Percentiles rank a stretch among this genome's conserved stretches.
phyloP scores from a whole-genome alignment of 2,888 invertebrate genomes.

The Drosophila peninsularis region DNA sequence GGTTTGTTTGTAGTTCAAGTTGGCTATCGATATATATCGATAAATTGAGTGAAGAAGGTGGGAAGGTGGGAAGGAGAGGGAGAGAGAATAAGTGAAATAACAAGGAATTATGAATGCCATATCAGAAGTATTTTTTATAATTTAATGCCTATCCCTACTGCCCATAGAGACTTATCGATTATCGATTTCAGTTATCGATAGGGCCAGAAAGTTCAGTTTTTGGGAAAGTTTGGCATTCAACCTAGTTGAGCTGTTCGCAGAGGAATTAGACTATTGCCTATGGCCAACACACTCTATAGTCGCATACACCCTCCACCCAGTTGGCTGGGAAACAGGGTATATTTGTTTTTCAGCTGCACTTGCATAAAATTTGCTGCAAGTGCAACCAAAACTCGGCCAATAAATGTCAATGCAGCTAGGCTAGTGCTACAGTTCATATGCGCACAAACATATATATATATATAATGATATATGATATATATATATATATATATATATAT shows the following conservation, averaged over 20 bases:
- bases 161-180: background rate
- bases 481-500: background rate
- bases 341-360: constrained; percentile 62
- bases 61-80: background rate
- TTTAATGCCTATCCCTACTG: too few species aligned
- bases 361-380: constrained; percentile 69
- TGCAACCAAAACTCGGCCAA: constrained; percentile 62
- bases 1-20: background rate
- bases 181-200: background rate
- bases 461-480: too few species aligned
- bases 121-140: too few species aligned
- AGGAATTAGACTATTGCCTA: background rate
- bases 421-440: background rate
- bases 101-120: too few species aligned
- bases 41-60: background rate
- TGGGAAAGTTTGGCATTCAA: background rate
- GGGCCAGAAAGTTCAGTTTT: background rate
- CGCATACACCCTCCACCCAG: background rate
- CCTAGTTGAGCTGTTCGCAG: background rate
- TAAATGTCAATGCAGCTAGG: constrained; percentile 48
- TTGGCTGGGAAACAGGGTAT: background rate
- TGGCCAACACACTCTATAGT: background rate
- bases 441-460: background rate
- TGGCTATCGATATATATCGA: background rate
- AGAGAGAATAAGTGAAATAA: background rate